phyloP scores from a whole-genome alignment of 2,888 invertebrate genomes.

The Pollenia angustigena region DNA sequence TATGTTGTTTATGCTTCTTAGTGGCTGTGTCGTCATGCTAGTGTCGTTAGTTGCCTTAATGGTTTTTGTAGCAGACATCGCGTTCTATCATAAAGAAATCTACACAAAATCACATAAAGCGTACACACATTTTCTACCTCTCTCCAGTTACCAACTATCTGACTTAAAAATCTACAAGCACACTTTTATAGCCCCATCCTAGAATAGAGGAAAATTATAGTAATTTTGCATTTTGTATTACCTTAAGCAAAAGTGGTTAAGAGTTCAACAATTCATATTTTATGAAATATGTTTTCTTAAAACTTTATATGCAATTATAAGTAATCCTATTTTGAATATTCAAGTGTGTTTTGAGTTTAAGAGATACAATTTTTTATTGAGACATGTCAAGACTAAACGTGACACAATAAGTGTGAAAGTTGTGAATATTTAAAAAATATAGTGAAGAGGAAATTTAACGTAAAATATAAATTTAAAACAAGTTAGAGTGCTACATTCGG shows the following conservation, averaged over 20 bases:
- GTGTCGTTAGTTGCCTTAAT: constrained; percentile 23
- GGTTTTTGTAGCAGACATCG: constrained; percentile 45
- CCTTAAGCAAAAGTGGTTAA: not conserved
- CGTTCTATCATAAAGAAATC: constrained; percentile 23
- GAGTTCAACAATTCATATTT: constrained; percentile 42
- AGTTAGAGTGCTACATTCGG: too few relatives aligned
- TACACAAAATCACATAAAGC: not conserved
- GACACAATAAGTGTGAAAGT: not conserved
- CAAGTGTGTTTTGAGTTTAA: not conserved
- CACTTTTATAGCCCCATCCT: not conserved
- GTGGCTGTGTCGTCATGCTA: not conserved
- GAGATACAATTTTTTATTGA: not conserved
- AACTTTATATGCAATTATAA: not conserved
- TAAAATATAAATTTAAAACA: too few relatives aligned
- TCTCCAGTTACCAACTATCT: not conserved
- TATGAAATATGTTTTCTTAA: not conserved
- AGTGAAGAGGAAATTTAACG: too few relatives aligned
- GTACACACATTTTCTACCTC: constrained; percentile 16
- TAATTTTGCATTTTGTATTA: constrained; percentile 29
- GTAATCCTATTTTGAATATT: not conserved
- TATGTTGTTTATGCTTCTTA: constrained; percentile 5
- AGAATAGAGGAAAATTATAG: constrained; percentile 1
- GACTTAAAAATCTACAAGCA: not conserved
- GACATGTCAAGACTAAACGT: not conserved
- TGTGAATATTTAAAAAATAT: constrained; percentile 6